Base-by-base conservation (phyloP, 2,888 invertebrate species). In the Rhaphigaster nebulosa region DNA sequence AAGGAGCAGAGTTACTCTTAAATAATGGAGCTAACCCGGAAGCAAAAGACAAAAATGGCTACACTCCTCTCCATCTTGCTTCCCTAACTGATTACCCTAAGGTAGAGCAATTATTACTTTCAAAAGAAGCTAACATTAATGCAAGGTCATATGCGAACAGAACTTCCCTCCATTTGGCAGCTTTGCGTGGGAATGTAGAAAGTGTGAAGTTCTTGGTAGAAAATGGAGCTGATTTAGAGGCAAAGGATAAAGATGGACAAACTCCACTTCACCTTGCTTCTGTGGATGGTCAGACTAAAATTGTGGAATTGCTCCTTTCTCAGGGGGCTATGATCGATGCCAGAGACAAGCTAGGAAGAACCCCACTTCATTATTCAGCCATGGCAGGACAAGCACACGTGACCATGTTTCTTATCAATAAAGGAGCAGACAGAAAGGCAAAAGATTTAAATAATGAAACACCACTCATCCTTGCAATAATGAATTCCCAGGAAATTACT, bases 201-300 rank as follows among this genome's bases (percentile, higher is more conserved):
- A 18, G 38, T 38, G 88, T 65, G 38, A 65, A 88, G 45, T 1
- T 88, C 0, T n/a, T 88, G 60, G n/a, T 60, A n/a, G 26, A 18
- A n/a, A 26, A 34, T 26, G 45, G 26, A 26, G 88, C 56, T 41
- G 45, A 45, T 18, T 18, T 88, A 13, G 54, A 88, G 18, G 88
- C 65, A n/a, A 60, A 18, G 12, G 60, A 88, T 20, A 38, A 12
- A 56, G n/a, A 65, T 26, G 88, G 65, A 34, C 38, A 26, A 12
- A 65, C 60, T 18, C n/a, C 60, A 2, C 88, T 88, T 38, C 88
- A 88, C n/a, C 34, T 38, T 26, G 56, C 88, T 41, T 56, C 88
- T 23, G 26, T 60, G 6, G 45, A 88, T 41, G 88, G 88, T 34
- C 65, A 65, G 15, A 41, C 65, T n/a, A 34, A 23, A 5, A 29